Base-by-base conservation (phyloP, 2,888 invertebrate species). In the Lucinisca nassula region DNA sequence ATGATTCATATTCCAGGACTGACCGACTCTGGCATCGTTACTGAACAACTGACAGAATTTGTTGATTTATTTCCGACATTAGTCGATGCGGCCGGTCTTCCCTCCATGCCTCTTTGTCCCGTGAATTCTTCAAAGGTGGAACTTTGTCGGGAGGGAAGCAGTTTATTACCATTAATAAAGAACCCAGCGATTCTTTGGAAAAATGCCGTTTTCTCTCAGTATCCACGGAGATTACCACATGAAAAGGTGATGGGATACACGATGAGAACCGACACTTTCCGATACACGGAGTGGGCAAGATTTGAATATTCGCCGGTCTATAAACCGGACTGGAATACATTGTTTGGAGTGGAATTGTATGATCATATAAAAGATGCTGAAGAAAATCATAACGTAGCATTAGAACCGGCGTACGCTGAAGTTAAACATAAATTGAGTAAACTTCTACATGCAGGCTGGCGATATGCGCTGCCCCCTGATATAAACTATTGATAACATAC, bases 301-400 rank as follows among this genome's bases (percentile, higher is more conserved):
- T 88, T 90, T 61, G 74, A n/a, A 0, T 80, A 84, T 40, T 67
- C 76, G 2, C 90, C 90, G 21, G 78, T 75, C 17, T 90, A 90
- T 45, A 80, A 81, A 74, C 88, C 90, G 3, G 73, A 86, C 40
- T 90, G 90, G 90, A 75, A 12, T 30, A 21, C 70, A 0, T 40
- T 81, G 98, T 96, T 97, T 67, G 96, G 97, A 90, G 96, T 97
- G 91, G 98, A 98, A 96, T 96, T 98, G 87, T 98, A 98, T 94
- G 98, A 98, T 96, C 98, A 98, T 95, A 94, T 95, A 2, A 94
- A 97, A 58, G 98, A 98, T 96, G 96, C 97, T 0, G 96, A 97
- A 8, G 98, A 98, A 97, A 97, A 97, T 93, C 96, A 97, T 32
- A 98, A 98, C 96, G 94, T 98, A 88, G 97, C 96, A 10, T 94